Evolutionary conservation across 2,888 invertebrate species (phyloP), one percentile per base, ranked within the genome.

Genomic region (Drepana falcataria): DNA sequence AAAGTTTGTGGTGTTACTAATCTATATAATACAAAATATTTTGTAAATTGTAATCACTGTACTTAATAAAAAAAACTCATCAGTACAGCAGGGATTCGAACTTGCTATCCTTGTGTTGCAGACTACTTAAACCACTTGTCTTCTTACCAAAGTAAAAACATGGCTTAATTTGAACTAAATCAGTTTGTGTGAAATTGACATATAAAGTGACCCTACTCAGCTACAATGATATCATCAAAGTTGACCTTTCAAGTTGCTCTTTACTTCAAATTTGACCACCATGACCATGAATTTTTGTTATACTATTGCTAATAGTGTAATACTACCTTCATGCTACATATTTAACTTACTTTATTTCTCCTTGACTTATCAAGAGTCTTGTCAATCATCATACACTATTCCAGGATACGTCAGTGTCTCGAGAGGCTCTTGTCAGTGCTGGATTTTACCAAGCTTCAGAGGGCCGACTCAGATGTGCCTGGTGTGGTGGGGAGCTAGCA

Each of bases 401-500:
- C 7, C 61, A 91, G 91, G 90, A 90, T 59, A 59, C 69, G 3
- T 84, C 84, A 47, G 82, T 97, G 34, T 91, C 94, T 2, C 94
- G 96, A 0, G 92, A 94, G 72, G 92, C 94, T 4, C 85, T 98
- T 59, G 97, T 96, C 1, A 93, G 92, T 75, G 95, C 97, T 51
- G 98, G 98, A 3, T 97, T 98, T 79, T 97, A 95, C 79, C 97
- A 95, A 73, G 89, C 95, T 2, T 93, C 95, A 59, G 92, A 92
- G 47, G 93, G 93, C 0, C 69, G 80, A 75, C 95, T 97, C 0
- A 93, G 95, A 59, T 97, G 97, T 81, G 95, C 95, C 1, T 97
- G 95, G 92, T 97, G 97, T 69, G 93, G 94, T 48, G 95, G 95
- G 2, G 91, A 94, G 59, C 87, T 95, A 47, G 88, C 93, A 5